Evolutionary conservation across 2,888 invertebrate species (phyloP).

Genomic region (Tetanocera ferruginea): DNA sequence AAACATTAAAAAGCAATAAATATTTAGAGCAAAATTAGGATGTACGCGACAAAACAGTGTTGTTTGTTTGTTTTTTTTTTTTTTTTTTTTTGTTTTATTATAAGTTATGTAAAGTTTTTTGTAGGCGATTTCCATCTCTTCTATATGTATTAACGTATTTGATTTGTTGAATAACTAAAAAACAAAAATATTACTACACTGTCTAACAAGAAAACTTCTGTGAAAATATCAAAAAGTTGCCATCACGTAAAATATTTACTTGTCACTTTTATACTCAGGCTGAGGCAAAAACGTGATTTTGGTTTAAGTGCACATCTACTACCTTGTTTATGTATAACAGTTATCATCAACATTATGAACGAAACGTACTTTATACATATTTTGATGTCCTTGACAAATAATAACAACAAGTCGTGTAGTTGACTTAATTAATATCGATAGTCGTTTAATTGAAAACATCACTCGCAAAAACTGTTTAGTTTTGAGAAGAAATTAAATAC

Average conservation of each 20-base stretch:
- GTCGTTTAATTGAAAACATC: neutral
- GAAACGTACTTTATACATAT: neutral
- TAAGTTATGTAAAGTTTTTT: neutral
- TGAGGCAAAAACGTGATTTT: slow-evolving; percentile 54
- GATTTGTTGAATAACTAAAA: neutral
- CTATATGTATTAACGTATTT: neutral
- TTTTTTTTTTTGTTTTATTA: too few relatives aligned
- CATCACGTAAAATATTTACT: slow-evolving; percentile 62
- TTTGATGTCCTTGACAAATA: neutral
- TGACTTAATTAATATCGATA: neutral
- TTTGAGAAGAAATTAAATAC: too few relatives aligned
- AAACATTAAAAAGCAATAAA: too few relatives aligned
- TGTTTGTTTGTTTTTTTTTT: too few relatives aligned
- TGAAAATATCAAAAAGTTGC: slow-evolving; percentile 29
- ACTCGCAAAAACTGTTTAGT: neutral
- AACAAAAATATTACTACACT: neutral
- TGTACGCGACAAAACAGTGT: too few relatives aligned
- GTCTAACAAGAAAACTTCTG: neutral
- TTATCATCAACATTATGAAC: neutral
- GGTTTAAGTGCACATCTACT: slow-evolving; percentile 46
- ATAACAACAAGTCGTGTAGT: neutral
- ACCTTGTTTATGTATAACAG: neutral
- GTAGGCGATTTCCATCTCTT: neutral
- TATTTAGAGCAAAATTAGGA: too few relatives aligned
- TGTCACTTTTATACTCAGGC: slow-evolving; percentile 51